Conservation (phyloP, 2,888 invertebrate species). For the Dynastes grantii region DNA sequence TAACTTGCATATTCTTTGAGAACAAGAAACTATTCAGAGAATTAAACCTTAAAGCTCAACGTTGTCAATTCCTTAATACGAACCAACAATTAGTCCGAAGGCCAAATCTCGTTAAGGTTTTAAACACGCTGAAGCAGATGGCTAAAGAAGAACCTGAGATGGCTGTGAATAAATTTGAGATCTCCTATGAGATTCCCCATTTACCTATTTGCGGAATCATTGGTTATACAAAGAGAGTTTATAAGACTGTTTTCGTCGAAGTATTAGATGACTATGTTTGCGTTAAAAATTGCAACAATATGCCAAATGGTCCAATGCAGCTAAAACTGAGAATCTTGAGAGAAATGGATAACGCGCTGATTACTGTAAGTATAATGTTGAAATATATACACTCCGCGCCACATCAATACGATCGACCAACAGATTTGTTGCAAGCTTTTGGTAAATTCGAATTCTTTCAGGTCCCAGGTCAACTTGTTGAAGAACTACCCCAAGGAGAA, state of each 20-base stretch:
- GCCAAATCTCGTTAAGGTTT: constrained; percentile 62
- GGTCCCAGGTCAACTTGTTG: constrained; percentile 60
- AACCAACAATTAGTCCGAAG: constrained; percentile 63
- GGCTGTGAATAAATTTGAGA: constrained; percentile 61
- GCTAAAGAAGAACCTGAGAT: constrained; percentile 51
- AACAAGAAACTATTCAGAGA: constrained; percentile 63
- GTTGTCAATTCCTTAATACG: constrained; percentile 56
- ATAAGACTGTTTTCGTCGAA: constrained; percentile 68
- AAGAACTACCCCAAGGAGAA: constrained; percentile 61
- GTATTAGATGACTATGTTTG: constrained; percentile 68
- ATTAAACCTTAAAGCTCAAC: constrained; percentile 58
- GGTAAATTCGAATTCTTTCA: constrained; percentile 39
- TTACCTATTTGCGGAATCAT: constrained; percentile 67
- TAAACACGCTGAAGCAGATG: constrained; percentile 60
- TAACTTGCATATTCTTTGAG: constrained; percentile 68
- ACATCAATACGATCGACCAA: no score
- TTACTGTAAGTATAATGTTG: constrained; percentile 64
- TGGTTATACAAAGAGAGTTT: constrained; percentile 64
- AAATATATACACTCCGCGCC: constrained; percentile 19
- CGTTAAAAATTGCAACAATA: constrained; percentile 64
- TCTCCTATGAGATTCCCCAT: constrained; percentile 65
- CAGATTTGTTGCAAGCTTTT: no score
- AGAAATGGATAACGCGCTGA: constrained; percentile 64
- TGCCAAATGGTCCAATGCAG: constrained; percentile 68
- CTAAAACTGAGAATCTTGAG: constrained; percentile 70